phyloP scores from a whole-genome alignment of 2,797 vertebrate genomes.

The Dermochelys coriacea region DNA sequence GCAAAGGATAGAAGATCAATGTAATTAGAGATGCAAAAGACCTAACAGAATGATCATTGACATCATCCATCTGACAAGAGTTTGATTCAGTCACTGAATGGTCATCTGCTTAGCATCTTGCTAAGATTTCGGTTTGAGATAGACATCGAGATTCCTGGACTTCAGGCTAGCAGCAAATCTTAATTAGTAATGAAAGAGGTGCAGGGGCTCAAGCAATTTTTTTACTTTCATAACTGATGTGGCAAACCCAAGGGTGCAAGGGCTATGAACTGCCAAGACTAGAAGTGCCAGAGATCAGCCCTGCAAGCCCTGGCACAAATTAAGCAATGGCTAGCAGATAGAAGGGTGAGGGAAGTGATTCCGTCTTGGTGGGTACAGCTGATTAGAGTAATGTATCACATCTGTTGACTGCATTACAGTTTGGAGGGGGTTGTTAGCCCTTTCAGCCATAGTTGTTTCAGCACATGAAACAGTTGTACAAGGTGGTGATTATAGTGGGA shows the following conservation, averaged over 20 bases:
- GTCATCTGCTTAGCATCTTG: neutral
- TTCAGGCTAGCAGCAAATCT: neutral
- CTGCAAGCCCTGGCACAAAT: too few species aligned
- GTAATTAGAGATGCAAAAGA: neutral
- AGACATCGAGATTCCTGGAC: neutral
- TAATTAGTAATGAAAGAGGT: too few species aligned
- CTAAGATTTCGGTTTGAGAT: neutral
- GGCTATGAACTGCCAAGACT: too few species aligned
- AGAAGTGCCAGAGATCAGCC: too few species aligned
- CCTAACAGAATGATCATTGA: slow-evolving; percentile 35
- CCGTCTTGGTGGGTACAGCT: neutral
- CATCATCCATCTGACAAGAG: slow-evolving; percentile 26
- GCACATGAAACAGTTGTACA: neutral
- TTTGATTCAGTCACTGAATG: slow-evolving; percentile 1
- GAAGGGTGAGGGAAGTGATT: neutral
- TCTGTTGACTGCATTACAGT: neutral
- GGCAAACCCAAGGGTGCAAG: too few species aligned
- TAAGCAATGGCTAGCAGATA: neutral
- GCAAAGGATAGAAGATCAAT: neutral
- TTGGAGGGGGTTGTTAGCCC: neutral
- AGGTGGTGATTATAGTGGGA: fast-evolving
- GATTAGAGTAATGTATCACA: neutral
- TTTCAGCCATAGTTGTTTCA: neutral
- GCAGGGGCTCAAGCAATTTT: too few species aligned
- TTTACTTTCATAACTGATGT: too few species aligned